Evolutionary conservation across 2,113 vertebrate species (phyloP).

Genomic region (Poecilia latipinna): DNA sequence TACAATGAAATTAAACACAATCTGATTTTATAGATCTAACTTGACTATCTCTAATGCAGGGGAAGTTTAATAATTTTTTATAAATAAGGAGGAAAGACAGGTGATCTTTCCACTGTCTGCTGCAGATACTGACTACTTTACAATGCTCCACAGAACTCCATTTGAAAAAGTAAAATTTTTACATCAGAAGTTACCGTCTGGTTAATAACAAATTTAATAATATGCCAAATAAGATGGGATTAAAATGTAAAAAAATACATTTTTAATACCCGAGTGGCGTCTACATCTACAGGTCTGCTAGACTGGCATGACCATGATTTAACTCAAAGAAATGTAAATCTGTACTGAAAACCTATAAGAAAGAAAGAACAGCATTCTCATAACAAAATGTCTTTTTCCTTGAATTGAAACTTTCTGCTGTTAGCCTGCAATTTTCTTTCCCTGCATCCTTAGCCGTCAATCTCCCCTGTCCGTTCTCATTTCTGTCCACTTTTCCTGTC

Average conservation of each 20-base stretch:
- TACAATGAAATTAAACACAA: neutral
- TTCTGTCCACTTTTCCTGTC: conserved; percentile 7
- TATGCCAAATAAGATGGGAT: too few species aligned
- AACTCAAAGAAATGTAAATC: neutral
- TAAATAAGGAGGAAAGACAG: too few species aligned
- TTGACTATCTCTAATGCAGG: neutral
- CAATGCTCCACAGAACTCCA: too few species aligned
- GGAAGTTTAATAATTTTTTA: too few species aligned
- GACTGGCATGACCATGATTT: neutral
- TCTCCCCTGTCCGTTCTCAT: conserved; percentile 4
- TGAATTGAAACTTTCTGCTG: neutral
- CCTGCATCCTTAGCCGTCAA: conserved; percentile 3
- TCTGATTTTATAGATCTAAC: neutral
- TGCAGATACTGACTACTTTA: too few species aligned
- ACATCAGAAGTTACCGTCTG: too few species aligned
- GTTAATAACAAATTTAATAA: too few species aligned
- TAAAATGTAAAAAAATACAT: too few species aligned
- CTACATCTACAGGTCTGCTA: neutral
- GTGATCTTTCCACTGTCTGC: too few species aligned
- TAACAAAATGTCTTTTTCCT: conserved; percentile 5
- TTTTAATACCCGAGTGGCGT: neutral
- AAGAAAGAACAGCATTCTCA: neutral
- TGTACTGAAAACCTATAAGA: conserved; percentile 13
- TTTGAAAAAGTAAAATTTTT: too few species aligned
- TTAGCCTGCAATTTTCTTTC: conserved; percentile 2